These are phyloP conservation scores for Polydrusus pterygomalis DNA, from an alignment of 2,888 invertebrate genomes.

Conservation along the genomic window DNA sequence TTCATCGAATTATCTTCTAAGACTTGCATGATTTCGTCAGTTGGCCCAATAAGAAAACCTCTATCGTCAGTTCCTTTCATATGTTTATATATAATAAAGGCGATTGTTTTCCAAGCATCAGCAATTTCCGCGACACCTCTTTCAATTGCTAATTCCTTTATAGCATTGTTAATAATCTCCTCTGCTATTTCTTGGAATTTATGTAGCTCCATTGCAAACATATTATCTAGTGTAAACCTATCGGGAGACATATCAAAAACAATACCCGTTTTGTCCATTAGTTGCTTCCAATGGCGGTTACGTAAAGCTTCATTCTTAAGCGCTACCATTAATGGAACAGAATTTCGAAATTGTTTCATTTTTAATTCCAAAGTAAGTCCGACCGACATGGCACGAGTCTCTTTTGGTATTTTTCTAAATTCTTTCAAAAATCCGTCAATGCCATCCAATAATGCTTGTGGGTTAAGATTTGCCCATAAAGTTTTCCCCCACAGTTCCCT, in stretches of 20 bases:
- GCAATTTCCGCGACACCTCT: slow-evolving; percentile 89
- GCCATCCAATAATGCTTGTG: slow-evolving; percentile 87
- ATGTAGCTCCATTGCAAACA: slow-evolving; percentile 94
- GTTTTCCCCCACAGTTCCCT: slow-evolving; percentile 80
- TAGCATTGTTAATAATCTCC: slow-evolving; percentile 90
- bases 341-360: slow-evolving; percentile 90
- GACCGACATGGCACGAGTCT: slow-evolving; percentile 75
- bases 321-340: slow-evolving; percentile 90
- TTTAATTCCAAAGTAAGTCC: slow-evolving; percentile 84
- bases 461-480: slow-evolving; percentile 90
- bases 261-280: slow-evolving; percentile 88
- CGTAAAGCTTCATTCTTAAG: slow-evolving; percentile 93
- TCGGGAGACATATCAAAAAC: slow-evolving; percentile 90
- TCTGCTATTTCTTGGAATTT: slow-evolving; percentile 90
- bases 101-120: slow-evolving; percentile 81
- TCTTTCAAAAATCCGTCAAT: slow-evolving; percentile 90
- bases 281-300: slow-evolving; percentile 91
- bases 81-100: slow-evolving; percentile 80
- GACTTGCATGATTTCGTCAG: slow-evolving; percentile 87
- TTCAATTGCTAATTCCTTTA: slow-evolving; percentile 94
- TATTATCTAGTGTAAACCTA: slow-evolving; percentile 89
- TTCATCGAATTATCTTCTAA: slow-evolving; percentile 94
- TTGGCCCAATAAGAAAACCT: slow-evolving; percentile 84
- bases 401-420: slow-evolving; percentile 83
- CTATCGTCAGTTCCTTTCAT: slow-evolving; percentile 85